Percentiles rank a stretch among this genome's conserved stretches.
These are phyloP conservation scores for Asobara japonica DNA, from an alignment of 1,140 invertebrate species.

Conservation along the genomic window DNA sequence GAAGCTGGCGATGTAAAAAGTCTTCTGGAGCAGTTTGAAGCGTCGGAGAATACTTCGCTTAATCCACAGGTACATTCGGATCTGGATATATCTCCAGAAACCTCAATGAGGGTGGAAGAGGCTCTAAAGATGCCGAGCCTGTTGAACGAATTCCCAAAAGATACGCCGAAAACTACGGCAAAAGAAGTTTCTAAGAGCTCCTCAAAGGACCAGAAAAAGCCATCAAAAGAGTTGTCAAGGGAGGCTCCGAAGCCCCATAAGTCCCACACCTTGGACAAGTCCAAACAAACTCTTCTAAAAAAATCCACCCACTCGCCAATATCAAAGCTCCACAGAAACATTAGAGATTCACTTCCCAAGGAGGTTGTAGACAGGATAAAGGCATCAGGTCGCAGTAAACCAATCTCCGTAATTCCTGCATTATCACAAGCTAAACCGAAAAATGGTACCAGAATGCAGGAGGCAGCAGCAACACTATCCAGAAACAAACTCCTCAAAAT, in stretches of 20 bases:
- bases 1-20: constrained; percentile 67
- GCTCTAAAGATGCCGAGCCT: too few species aligned
- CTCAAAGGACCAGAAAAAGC: too few species aligned
- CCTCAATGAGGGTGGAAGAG: too few species aligned
- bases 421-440: constrained; percentile 54
- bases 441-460: constrained; percentile 57
- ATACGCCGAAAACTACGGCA: too few species aligned
- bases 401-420: constrained; percentile 64
- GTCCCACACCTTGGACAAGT: constrained; percentile 26
- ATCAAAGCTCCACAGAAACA: constrained; percentile 55
- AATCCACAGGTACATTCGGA: neutral
- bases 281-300: constrained; percentile 26
- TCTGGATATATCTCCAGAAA: neutral
- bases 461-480: constrained; percentile 50
- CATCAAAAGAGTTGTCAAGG: too few species aligned
- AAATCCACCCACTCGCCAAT: constrained; percentile 40
- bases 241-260: neutral
- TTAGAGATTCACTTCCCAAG: constrained; percentile 58
- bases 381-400: constrained; percentile 62
- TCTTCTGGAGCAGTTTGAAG: constrained; percentile 70
- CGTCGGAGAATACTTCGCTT: constrained; percentile 51
- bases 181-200: too few species aligned
- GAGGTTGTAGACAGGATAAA: constrained; percentile 67
- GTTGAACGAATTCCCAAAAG: too few species aligned
- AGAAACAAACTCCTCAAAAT: constrained; percentile 58